Evolutionary conservation across 2,113 vertebrate genomes (phyloP), one percentile per base, ranked within the genome.

Genomic region (Xerus inauris): DNA sequence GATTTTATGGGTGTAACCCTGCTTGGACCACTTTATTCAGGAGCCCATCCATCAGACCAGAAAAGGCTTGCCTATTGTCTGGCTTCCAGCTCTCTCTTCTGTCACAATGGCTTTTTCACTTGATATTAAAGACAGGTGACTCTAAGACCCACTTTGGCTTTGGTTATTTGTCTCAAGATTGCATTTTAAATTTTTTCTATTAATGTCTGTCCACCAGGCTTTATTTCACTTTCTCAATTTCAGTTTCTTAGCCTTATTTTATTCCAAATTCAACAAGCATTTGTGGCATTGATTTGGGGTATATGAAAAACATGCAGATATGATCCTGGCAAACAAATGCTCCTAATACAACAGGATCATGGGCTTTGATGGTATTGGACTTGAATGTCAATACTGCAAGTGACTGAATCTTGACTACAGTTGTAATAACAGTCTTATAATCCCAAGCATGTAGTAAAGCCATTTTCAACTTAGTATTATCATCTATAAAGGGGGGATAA

Each of bases 41-140:
- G 26, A 47, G 30, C n/a, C 49, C 5, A 8, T 30, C 6, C 12
- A 19, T 22, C 22, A 8, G n/a, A 11, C 30, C 35, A 28, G 17
- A 11, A 47, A 22, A 16, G 28, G 5, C 6, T 4, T 17, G 12
- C 5, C 19, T 0, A 6, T 3, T 3, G 0, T 14, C 16, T 9
- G 28, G 28, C 6, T 72, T 67, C 19, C 22, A 45, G 32, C 7
- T 8, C 20, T 65, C 59, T 57, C 11, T 28, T 95, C 28, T 35
- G 11, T 32, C 54, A 54, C 4, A 67, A 9, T 12, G 19, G 40
- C 6, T 26, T 51, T 69, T 28, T n/a, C 14, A 16, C 28, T 12
- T 85, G 9, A 40, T 42, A 11, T 30, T 38, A 32, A 79, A 84
- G 26, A 26, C 32, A 42, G 7, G 4, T 1, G 22, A 54, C 0